Conservation (phyloP, 2,113 vertebrate genomes). For the Larimichthys polyactis region DNA sequence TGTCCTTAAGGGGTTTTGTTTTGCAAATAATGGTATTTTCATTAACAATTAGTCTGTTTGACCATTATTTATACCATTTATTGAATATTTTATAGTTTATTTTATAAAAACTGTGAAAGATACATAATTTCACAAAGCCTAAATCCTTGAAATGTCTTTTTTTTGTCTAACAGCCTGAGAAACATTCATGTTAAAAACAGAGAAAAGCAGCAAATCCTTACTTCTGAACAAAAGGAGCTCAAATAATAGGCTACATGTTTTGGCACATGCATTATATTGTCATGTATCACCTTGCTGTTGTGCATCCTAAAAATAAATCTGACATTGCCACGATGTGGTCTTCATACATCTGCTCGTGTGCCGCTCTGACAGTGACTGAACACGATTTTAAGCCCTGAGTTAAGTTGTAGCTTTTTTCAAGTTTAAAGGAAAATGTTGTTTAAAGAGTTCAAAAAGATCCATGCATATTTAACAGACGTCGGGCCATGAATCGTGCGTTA, state of each 20-base stretch:
- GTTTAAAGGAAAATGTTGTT: not conserved
- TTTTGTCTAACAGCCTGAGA: not conserved
- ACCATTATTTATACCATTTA: not conserved
- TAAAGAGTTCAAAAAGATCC: too few species aligned
- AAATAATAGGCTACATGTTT: not conserved
- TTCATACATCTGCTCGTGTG: not conserved
- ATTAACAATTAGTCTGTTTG: not conserved
- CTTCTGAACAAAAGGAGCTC: not conserved
- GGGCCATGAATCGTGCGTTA: not conserved
- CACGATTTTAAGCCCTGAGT: not conserved
- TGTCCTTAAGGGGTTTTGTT: not conserved
- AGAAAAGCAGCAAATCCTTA: not conserved
- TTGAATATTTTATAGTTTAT: too few species aligned
- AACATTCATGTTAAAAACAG: too few species aligned
- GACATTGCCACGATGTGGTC: too few species aligned
- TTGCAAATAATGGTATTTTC: not conserved
- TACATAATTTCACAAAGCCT: not conserved
- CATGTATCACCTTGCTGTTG: too few species aligned
- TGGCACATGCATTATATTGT: not conserved
- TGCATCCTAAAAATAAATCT: not conserved
- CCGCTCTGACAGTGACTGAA: not conserved
- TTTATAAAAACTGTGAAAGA: not conserved
- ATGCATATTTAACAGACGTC: not conserved
- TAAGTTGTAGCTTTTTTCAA: not conserved
- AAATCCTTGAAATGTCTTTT: not conserved